phyloP scores from a whole-genome alignment of 2,888 invertebrate genomes.

The Sepiola atlantica region DNA sequence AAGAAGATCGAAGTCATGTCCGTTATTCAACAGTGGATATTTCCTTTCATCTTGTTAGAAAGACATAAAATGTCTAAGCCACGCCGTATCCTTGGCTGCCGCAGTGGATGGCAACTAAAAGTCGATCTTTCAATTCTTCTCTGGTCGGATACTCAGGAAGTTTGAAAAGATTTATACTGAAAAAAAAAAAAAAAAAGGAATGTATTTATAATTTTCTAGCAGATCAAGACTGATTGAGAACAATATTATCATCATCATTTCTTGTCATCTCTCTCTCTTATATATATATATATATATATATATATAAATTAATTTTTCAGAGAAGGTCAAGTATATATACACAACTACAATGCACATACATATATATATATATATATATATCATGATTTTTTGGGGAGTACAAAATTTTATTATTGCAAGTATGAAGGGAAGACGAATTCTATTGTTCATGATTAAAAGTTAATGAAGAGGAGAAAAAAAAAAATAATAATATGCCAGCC shows the following conservation, averaged over 20 bases:
- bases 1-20: background rate
- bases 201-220: background rate
- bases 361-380: no score
- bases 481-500: no score
- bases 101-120: constrained; percentile 68
- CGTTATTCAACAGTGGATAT: background rate
- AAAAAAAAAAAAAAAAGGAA: constrained; percentile 51
- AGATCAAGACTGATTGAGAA: background rate
- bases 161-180: constrained; percentile 70
- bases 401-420: no score
- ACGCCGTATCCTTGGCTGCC: constrained; percentile 71
- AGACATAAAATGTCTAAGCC: constrained; percentile 55
- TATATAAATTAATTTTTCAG: background rate
- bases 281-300: no score
- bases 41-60: background rate
- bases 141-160: constrained; percentile 68
- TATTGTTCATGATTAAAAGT: no score
- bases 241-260: no score
- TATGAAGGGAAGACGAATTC: no score
- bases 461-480: no score
- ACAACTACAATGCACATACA: no score
- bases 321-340: no score
- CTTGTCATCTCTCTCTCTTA: background rate
- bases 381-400: no score
- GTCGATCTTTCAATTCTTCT: constrained; percentile 61